Percentiles rank a stretch among this genome's conserved stretches.
Evolutionary conservation across 2,888 invertebrate species (phyloP).

Genomic region (Troglohyphantes excavatus): DNA sequence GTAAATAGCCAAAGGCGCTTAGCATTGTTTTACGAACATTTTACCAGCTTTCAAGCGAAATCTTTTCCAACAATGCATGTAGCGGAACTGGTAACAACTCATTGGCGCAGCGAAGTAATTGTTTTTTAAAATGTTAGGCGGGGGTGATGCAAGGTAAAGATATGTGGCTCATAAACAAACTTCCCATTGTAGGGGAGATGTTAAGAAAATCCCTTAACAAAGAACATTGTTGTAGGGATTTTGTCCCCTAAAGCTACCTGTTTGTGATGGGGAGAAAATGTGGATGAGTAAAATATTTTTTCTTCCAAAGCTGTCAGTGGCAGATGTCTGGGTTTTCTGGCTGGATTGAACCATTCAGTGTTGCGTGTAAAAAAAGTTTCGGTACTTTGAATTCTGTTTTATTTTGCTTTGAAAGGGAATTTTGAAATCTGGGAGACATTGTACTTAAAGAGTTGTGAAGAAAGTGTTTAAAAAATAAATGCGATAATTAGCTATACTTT

Average conservation of each 20-base stretch:
- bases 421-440: too few relatives aligned
- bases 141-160: conserved; percentile 19
- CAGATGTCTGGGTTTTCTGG: conserved; percentile 14
- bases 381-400: background rate
- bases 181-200: conserved; percentile 24
- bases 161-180: conserved; percentile 30
- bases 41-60: background rate
- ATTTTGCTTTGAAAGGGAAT: background rate
- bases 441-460: too few relatives aligned
- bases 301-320: background rate
- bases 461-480: too few relatives aligned
- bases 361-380: background rate
- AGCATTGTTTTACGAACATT: conserved; percentile 19
- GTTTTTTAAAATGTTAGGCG: conserved; percentile 30
- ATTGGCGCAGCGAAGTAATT: conserved; percentile 13
- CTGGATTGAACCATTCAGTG: background rate
- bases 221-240: conserved; percentile 14
- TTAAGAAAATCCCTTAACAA: conserved; percentile 14
- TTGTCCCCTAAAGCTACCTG: background rate
- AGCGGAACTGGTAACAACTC: background rate
- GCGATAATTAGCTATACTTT: too few relatives aligned
- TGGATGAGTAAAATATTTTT: background rate
- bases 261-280: background rate
- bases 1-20: conserved; percentile 12
- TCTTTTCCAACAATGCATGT: conserved; percentile 13